Conservation (phyloP, 2,888 invertebrate species). For the Ormyrus rosae region DNA sequence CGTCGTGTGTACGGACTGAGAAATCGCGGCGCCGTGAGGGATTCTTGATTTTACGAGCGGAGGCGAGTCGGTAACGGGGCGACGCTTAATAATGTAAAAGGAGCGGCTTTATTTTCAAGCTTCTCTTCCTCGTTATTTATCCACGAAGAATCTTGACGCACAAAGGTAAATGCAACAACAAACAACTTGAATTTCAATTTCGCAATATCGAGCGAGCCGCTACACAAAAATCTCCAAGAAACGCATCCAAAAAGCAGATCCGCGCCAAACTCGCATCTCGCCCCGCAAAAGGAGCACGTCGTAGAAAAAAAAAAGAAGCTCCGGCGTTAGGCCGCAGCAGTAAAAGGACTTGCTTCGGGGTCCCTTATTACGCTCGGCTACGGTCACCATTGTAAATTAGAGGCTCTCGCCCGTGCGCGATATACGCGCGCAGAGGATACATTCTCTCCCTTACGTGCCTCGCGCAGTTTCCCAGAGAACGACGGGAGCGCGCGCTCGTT, state of each 20-base stretch:
- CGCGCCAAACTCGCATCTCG: not conserved
- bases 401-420: not conserved
- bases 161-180: too few species aligned
- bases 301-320: not conserved
- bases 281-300: not conserved
- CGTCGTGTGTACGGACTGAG: slow-evolving; percentile 17
- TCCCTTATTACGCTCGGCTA: too few species aligned
- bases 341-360: too few species aligned
- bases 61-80: not conserved
- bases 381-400: slow-evolving; percentile 6
- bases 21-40: slow-evolving; percentile 4
- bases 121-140: too few species aligned
- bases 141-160: too few species aligned
- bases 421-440: not conserved
- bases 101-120: slow-evolving; percentile 6
- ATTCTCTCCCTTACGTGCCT: too few species aligned
- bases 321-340: not conserved
- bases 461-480: not conserved
- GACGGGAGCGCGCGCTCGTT: slow-evolving; percentile 13
- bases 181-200: too few species aligned
- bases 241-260: too few species aligned
- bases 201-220: too few species aligned
- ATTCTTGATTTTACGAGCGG: not conserved
- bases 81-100: not conserved
- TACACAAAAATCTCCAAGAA: too few species aligned